Evolutionary conservation across 2,797 vertebrate genomes (phyloP).

Genomic region (Myotis vivesi): DNA sequence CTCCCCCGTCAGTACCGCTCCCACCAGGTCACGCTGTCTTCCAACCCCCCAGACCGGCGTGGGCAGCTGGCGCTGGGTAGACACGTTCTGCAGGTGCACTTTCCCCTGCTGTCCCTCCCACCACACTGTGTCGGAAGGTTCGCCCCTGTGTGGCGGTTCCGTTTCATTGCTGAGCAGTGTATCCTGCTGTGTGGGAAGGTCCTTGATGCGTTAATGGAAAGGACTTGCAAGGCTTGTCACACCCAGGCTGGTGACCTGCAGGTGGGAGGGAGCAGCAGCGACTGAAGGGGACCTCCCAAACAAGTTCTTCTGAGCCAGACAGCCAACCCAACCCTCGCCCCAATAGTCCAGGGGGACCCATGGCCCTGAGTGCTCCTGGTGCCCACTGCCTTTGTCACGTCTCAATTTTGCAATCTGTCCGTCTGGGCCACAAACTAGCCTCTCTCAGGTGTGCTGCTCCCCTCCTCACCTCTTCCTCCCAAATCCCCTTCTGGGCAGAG

Average conservation of each 20-base stretch:
- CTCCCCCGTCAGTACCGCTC: too few species aligned
- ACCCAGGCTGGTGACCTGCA: neutral
- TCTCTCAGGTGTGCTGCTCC: neutral
- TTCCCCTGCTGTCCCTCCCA: neutral
- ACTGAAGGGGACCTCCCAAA: neutral
- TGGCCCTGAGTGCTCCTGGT: neutral
- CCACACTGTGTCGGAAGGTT: neutral
- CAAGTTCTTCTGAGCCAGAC: neutral
- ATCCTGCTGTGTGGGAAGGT: neutral
- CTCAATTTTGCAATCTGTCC: neutral
- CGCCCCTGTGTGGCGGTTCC: fast-evolving
- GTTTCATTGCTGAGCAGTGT: neutral
- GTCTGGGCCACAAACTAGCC: neutral
- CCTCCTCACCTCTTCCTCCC: neutral
- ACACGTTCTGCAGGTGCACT: too few species aligned
- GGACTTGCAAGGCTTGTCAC: neutral
- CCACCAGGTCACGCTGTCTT: neutral
- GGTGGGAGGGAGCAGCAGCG: neutral
- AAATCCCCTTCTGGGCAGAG: neutral
- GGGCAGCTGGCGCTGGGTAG: too few species aligned
- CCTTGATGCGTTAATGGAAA: neutral
- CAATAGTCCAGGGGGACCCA: too few species aligned
- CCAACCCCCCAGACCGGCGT: fast-evolving
- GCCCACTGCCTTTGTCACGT: neutral
- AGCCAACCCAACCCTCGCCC: neutral